A percentile compares a stretch with the other conserved stretches of the same genome.
These are phyloP conservation scores for Bufo gargarizans DNA, from an alignment of 2,113 vertebrate genomes.

Conservation along the genomic window DNA sequence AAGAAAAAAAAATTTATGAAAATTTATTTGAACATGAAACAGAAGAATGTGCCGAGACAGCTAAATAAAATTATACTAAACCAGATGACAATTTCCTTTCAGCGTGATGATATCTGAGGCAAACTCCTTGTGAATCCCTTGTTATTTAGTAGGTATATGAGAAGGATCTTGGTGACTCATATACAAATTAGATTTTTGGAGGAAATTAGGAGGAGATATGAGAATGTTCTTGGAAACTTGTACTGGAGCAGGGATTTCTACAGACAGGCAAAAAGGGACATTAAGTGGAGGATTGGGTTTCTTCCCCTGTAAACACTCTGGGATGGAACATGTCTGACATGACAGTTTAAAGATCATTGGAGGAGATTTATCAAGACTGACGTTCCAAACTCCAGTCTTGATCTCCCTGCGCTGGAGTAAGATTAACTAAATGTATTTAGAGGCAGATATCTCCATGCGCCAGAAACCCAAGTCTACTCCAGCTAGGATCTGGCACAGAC, in stretches of 20 bases:
- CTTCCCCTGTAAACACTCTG: neutral
- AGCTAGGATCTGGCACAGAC: too few relatives aligned
- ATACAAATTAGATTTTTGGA: conserved; percentile 40
- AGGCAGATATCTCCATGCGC: too few relatives aligned
- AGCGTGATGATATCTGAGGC: neutral
- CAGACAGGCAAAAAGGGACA: conserved; percentile 29
- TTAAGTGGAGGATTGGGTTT: conserved; percentile 33
- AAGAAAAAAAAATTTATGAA: neutral
- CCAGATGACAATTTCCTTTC: neutral
- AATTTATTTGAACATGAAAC: neutral
- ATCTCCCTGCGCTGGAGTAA: too few relatives aligned
- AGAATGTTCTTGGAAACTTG: conserved; percentile 39
- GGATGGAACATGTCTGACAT: conserved; percentile 37
- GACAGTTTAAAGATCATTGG: conserved; percentile 19
- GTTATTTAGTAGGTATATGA: neutral
- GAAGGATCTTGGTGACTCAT: neutral
- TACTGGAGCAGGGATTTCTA: conserved; percentile 8
- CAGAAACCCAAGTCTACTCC: too few relatives aligned
- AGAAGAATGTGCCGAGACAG: neutral
- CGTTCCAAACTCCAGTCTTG: too few relatives aligned
- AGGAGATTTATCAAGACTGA: too few relatives aligned
- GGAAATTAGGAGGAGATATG: conserved; percentile 21
- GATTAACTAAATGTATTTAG: too few relatives aligned
- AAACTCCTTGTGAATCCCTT: neutral
- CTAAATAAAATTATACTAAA: neutral